These are phyloP conservation scores for Smithornis capensis DNA, from an alignment of 2,113 vertebrate genomes.

Conservation along the genomic window DNA sequence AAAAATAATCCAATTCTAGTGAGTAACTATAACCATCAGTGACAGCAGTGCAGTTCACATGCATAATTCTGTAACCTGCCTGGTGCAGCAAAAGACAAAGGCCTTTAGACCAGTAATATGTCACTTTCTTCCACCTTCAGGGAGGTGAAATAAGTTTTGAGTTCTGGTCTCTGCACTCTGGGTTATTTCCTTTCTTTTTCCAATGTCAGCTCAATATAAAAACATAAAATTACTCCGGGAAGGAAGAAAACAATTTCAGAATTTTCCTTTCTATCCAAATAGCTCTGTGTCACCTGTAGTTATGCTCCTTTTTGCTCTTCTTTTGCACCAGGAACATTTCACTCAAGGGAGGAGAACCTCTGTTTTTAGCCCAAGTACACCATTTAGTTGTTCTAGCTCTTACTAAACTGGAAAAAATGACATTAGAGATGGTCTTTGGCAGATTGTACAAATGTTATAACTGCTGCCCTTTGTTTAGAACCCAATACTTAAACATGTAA, in stretches of 20 bases:
- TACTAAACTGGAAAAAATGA: neutral
- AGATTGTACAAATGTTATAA: rapidly evolving
- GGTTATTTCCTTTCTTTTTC: neutral
- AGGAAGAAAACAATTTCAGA: neutral
- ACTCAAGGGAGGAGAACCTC: neutral
- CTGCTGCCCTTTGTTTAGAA: neutral
- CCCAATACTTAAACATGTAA: neutral
- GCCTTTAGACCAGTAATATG: neutral
- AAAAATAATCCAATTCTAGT: neutral
- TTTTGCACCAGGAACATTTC: neutral
- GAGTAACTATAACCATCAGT: neutral
- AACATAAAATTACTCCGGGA: neutral
- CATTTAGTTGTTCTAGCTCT: neutral
- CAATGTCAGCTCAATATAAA: neutral
- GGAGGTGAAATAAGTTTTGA: neutral
- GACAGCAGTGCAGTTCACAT: neutral
- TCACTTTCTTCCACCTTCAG: neutral
- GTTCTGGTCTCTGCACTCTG: neutral
- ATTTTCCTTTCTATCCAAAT: neutral
- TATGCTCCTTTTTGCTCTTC: neutral
- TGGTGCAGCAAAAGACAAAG: neutral
- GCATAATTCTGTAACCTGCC: neutral
- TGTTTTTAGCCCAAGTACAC: neutral
- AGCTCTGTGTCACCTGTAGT: neutral
- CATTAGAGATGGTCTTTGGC: rapidly evolving